These are phyloP conservation scores for Pristionchus maxplancki DNA, from an alignment of 2,888 invertebrate species.

Conservation along the genomic window DNA sequence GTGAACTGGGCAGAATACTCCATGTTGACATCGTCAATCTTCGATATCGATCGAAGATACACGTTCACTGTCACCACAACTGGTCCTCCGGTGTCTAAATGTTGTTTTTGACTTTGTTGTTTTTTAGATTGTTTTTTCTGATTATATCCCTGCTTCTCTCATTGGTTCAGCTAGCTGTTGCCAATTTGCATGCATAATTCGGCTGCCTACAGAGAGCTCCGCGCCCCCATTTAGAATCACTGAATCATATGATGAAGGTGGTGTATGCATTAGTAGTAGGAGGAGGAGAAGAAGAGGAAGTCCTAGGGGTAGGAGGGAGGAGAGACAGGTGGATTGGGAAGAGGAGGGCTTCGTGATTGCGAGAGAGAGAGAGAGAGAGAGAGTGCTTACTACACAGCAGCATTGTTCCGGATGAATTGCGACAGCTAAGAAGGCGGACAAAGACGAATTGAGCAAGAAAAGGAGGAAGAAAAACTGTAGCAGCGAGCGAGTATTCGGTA, in stretches of 20 bases:
- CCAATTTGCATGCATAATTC: conserved; percentile 33
- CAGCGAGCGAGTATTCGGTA: not conserved
- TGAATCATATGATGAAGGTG: conserved; percentile 46
- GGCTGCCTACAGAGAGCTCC: not conserved
- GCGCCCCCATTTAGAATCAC: conserved; percentile 40
- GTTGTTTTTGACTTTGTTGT: not conserved
- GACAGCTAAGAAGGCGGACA: not conserved
- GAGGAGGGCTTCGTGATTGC: conserved; percentile 3
- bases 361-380: too few species aligned
- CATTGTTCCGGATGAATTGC: conserved; percentile 12
- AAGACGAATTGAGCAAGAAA: not conserved
- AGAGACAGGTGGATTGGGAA: conserved; percentile 15
- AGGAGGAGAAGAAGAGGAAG: conserved; percentile 13
- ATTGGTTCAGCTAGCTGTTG: not conserved
- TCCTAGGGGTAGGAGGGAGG: not conserved
- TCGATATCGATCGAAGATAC: conserved; percentile 75
- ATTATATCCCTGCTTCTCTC: conserved; percentile 12
- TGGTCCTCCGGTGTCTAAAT: conserved; percentile 68
- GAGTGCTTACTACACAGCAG: conserved; percentile 19
- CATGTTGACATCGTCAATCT: conserved; percentile 78
- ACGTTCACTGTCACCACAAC: conserved; percentile 76
- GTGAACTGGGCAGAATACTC: conserved; percentile 95
- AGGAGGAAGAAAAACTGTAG: not conserved
- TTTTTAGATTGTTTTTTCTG: too few species aligned
- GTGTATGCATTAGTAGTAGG: conserved; percentile 37